Base-by-base conservation (phyloP, 2,113 vertebrate species). In the Nicator chloris region DNA sequence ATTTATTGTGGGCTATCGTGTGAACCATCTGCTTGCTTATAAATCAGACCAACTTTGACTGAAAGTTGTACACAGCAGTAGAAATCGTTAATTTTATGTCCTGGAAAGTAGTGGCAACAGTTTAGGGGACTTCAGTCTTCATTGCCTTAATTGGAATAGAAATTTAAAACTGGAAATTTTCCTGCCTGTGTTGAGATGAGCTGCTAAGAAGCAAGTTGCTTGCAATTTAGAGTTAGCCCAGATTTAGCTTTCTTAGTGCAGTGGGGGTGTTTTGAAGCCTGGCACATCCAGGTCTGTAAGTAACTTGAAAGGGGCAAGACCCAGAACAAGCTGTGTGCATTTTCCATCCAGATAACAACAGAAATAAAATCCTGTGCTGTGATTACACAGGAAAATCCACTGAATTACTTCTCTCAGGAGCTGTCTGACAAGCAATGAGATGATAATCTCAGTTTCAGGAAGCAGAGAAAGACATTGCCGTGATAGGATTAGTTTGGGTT, bases 11-110 rank as follows among this genome's bases (percentile, higher is more conserved):
- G 82, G 82, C 94, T 94, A 73, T 79, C 40, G 9, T 88, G 49
- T 59, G 86, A 97, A 92, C 95, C 96, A 98, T 97, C 97, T 98
- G 98, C 80, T 97, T 94, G 42, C 53, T 87, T 94, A 76, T 94
- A 97, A 97, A 94, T 95, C 72, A 95, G 92, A 75, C 89, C 96
- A 92, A 96, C 93, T 97, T 94, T 90, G 94, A 94, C 60, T 95
- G 92, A 92, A 94, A 95, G 93, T 81, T 64, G 69, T 39, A 68
- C 13, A 15, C 88, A 79, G 81, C 71, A 91, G 80, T 75, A 63
- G 66, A 72, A 95, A 88, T 87, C 50, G 44, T 89, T 97, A 91
- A 90, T 96, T 96, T 92, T 95, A 95, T 92, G 86, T 95, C 59
- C 80, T 90, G 82, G 94, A 86, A 96, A 97, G 92, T 51, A 70